Conservation (phyloP, 2,797 vertebrate species). For the Menidia menidia region DNA sequence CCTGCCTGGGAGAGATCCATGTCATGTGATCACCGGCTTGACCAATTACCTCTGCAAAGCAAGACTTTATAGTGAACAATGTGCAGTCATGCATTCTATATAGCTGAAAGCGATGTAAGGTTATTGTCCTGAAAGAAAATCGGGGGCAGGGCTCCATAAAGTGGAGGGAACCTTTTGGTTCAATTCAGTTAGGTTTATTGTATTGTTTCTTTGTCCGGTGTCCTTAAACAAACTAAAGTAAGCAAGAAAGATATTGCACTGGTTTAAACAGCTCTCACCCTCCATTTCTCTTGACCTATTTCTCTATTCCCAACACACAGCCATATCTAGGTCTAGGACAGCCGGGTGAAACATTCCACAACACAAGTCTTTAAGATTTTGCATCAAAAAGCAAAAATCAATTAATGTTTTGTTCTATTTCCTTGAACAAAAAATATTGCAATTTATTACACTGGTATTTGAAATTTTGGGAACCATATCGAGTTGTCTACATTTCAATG, state of each 20-base stretch:
- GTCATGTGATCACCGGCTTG: constrained; percentile 63
- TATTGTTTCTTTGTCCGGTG: too few species aligned
- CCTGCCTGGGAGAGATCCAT: constrained; percentile 52
- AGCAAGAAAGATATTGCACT: constrained; percentile 34
- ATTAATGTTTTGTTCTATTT: background rate
- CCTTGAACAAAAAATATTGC: background rate
- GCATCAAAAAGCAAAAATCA: constrained; percentile 6
- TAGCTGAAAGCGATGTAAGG: constrained; percentile 40
- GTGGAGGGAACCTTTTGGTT: background rate
- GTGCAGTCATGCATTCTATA: constrained; percentile 67
- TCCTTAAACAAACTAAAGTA: constrained; percentile 24
- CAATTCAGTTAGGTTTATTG: background rate
- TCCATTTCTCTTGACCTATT: constrained; percentile 73
- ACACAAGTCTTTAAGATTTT: constrained; percentile 8
- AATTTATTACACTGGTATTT: background rate
- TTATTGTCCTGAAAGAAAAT: constrained; percentile 40
- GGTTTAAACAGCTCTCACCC: constrained; percentile 46
- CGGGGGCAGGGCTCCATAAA: constrained; percentile 9
- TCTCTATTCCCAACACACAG: constrained; percentile 68
- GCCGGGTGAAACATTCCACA: constrained; percentile 37
- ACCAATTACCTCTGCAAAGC: constrained; percentile 60
- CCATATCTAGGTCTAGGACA: constrained; percentile 73
- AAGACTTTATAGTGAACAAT: constrained; percentile 46
- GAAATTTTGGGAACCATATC: background rate
- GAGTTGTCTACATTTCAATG: background rate